These are phyloP conservation scores for Tuta absoluta DNA, from an alignment of 2,888 invertebrate species.

Conservation along the genomic window DNA sequence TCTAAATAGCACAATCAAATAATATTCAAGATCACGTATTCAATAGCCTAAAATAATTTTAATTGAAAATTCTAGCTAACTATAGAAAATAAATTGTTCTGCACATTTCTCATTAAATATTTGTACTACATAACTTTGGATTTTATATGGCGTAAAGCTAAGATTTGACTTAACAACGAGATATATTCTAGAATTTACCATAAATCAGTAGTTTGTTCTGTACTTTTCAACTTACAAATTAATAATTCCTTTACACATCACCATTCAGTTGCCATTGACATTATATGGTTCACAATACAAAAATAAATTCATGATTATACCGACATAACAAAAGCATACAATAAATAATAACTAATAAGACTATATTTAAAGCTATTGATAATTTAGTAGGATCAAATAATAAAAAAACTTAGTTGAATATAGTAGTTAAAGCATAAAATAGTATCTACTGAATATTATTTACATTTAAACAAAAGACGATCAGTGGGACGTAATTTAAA, in stretches of 20 bases:
- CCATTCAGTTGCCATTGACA: background rate
- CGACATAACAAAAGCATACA: conserved; percentile 36
- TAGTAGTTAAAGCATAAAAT: background rate
- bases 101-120: conserved; percentile 30
- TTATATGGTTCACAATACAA: background rate
- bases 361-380: too few relatives aligned
- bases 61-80: conserved; percentile 1
- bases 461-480: background rate
- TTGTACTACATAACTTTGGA: conserved; percentile 48
- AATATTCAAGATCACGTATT: too few relatives aligned
- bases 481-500: background rate
- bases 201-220: background rate
- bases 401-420: background rate
- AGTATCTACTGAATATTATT: background rate
- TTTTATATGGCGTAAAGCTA: conserved; percentile 25
- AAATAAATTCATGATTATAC: conserved; percentile 17
- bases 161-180: background rate
- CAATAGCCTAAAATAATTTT: background rate
- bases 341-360: conserved; percentile 18
- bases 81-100: conserved; percentile 5
- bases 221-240: conserved; percentile 4
- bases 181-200: background rate
- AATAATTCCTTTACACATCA: background rate
- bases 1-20: too few relatives aligned
- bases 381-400: too few relatives aligned